These are phyloP conservation scores for Drosophila anceps DNA, from an alignment of 2,888 invertebrate genomes.

Conservation along the genomic window DNA sequence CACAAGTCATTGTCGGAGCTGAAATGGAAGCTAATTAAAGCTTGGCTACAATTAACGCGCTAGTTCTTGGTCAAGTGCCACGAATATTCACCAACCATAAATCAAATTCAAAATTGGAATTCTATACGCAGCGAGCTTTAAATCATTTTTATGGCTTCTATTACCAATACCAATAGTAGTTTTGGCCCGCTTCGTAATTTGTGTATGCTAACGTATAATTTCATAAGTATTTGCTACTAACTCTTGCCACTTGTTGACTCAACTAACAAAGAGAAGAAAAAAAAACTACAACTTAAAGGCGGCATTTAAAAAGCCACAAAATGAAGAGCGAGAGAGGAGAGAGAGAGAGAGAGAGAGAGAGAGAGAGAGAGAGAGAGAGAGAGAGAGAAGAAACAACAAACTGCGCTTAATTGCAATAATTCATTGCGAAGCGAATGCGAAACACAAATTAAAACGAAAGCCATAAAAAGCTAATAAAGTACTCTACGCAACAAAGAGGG, in stretches of 20 bases:
- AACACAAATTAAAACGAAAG: constrained; percentile 62
- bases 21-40: constrained; percentile 40
- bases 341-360: neutral
- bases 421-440: constrained; percentile 65
- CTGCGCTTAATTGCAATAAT: constrained; percentile 79
- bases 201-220: constrained; percentile 54
- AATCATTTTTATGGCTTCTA: constrained; percentile 33
- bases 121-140: constrained; percentile 16
- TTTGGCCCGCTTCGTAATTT: constrained; percentile 20
- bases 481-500: constrained; percentile 22
- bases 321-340: constrained; percentile 18
- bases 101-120: constrained; percentile 9
- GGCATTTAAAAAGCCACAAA: constrained; percentile 71
- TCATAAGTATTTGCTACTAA: constrained; percentile 70
- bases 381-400: constrained; percentile 7
- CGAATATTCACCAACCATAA: neutral
- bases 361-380: neutral
- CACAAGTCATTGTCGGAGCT: neutral
- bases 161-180: constrained; percentile 33
- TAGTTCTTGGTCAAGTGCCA: constrained; percentile 9
- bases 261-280: no score
- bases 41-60: constrained; percentile 6
- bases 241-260: constrained; percentile 59
- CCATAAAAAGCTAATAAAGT: constrained; percentile 73
- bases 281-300: constrained; percentile 55